These are phyloP conservation scores for Lophotriccus pileatus DNA, from an alignment of 2,797 vertebrate species.

Conservation along the genomic window DNA sequence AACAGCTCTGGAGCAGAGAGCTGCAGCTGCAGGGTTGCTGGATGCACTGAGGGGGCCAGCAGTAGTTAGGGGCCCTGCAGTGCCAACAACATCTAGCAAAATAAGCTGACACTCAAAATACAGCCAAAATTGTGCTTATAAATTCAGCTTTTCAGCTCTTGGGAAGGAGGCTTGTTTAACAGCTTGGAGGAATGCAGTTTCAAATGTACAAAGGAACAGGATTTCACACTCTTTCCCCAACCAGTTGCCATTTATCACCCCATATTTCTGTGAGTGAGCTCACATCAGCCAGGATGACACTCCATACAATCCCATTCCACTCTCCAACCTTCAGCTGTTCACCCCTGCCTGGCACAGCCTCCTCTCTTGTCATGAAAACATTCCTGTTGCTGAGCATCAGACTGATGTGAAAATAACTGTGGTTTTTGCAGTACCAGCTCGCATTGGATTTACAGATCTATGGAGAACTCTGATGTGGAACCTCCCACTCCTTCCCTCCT, in stretches of 20 bases:
- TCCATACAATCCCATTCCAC: not conserved
- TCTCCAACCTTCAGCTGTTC: not conserved
- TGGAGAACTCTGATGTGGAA: not conserved
- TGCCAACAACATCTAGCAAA: not conserved
- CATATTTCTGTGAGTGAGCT: not conserved
- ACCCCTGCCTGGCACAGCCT: not conserved
- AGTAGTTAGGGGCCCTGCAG: not conserved
- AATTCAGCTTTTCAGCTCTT: not conserved
- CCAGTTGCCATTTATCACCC: not conserved
- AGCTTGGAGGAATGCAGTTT: not conserved
- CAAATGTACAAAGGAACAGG: not conserved
- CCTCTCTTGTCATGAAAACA: not conserved
- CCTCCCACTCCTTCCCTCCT: not conserved
- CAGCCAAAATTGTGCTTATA: not conserved
- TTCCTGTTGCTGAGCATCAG: not conserved
- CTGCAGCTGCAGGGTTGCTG: not conserved
- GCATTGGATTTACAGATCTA: not conserved
- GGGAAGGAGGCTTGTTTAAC: not conserved
- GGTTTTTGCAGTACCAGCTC: not conserved
- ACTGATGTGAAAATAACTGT: not conserved
- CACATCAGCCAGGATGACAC: accelerated
- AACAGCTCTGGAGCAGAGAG: not conserved
- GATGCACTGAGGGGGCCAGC: not conserved
- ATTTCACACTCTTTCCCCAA: not conserved
- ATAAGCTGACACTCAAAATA: not conserved